Base-by-base conservation (phyloP, 2,113 vertebrate species). In the Myiopsitta monachus region DNA sequence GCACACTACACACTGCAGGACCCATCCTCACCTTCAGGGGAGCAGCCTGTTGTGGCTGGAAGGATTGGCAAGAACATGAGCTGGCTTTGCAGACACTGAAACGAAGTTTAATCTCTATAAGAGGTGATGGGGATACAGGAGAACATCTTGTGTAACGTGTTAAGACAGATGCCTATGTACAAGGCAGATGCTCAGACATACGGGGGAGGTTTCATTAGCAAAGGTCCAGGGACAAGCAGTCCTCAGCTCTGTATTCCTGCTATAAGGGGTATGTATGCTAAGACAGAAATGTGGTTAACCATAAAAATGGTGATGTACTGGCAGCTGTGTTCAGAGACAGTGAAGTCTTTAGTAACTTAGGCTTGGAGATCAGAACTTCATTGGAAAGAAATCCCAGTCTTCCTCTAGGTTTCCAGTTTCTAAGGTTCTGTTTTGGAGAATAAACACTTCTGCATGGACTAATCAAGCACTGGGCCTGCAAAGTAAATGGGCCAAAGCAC, bases 131-230 rank as follows among this genome's bases (percentile, higher is more conserved):
- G 44, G 63, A n/a, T 21, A 30, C 39, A 55, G 57, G 47, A 49
- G 24, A 26, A 67, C 3, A 10, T 23, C 55, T 43, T 18, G 6
- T 17, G 7, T 24, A 39, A 30, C 2, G 1, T 61, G 74, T 49
- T 28, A 86, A 86, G 76, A n/a, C 14, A 36, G 33, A 41, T 3
- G 3, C 0, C 49, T n/a, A 14, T 1, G 1, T 9, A 41, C 38
- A 62, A 59, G 57, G 38, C 27, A 63, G 52, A 38, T 23, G 21
- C 30, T 27, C 51, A 54, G 55, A 49, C 36, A 47, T 16, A 43
- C 36, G 27, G 38, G 6, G 15, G 14, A 44, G 31, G 19, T 69
- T 78, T 82, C 43, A 14, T 14, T 69, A 69, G 43, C 69, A 49
- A 49, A 67, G 63, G 3, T 27, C 22, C 47, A 78, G 8, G 28